Evolutionary conservation across 2,797 vertebrate genomes (phyloP).

Genomic region (Betta splendens): DNA sequence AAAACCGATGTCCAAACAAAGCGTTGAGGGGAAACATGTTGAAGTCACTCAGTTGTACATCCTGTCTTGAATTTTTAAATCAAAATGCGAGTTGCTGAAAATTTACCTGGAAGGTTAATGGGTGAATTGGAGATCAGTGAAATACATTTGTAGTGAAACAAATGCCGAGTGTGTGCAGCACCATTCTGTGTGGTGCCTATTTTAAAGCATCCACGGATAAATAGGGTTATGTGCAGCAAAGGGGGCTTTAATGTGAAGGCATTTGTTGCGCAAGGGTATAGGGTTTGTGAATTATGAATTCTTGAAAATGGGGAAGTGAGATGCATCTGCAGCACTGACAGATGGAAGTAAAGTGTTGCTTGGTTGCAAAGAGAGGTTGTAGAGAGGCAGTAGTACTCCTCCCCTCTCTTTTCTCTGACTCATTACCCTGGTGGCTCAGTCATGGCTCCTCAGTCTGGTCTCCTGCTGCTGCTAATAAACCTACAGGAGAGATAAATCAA

Average conservation of each 20-base stretch:
- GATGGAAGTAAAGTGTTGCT: slow-evolving; percentile 86
- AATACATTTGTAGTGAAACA: not conserved
- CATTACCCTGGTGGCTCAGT: slow-evolving; percentile 98
- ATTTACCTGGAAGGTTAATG: not conserved
- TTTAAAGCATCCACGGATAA: slow-evolving; percentile 6
- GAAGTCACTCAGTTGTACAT: no score
- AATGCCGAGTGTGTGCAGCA: not conserved
- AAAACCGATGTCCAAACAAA: not conserved
- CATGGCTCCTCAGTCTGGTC: slow-evolving; percentile 95
- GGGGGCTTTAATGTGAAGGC: slow-evolving; percentile 6
- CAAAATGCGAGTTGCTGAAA: slow-evolving; percentile 1
- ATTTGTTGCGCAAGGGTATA: not conserved
- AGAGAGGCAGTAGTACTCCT: slow-evolving; percentile 75
- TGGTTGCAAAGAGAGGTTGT: slow-evolving; percentile 87
- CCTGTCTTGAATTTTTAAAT: no score
- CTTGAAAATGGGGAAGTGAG: slow-evolving; percentile 48
- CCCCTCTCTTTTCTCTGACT: slow-evolving; percentile 90
- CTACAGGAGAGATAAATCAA: slow-evolving; percentile 99
- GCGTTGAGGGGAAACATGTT: not conserved
- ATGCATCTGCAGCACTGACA: slow-evolving; percentile 87
- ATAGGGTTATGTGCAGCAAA: slow-evolving; percentile 11
- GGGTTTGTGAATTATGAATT: slow-evolving; percentile 17
- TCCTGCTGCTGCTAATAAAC: slow-evolving; percentile 99
- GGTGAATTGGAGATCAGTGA: not conserved
- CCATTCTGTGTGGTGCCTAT: slow-evolving; percentile 1